These are phyloP conservation scores for Craterocephalus amniculus DNA, from an alignment of 2,797 vertebrate genomes.

Conservation along the genomic window DNA sequence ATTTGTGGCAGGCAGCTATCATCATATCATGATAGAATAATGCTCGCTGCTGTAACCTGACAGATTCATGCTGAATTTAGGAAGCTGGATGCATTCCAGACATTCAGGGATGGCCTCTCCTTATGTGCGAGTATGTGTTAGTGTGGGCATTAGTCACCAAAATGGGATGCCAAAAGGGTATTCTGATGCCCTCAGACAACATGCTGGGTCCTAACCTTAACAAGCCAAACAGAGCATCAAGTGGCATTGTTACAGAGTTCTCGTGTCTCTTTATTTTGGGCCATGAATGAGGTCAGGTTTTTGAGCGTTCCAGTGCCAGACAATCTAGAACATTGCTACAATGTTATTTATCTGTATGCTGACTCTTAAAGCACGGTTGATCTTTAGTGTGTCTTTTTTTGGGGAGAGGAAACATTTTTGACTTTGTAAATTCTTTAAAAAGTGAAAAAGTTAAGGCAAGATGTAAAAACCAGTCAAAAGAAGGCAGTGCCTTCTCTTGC, in stretches of 20 bases:
- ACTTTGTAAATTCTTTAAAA: no score
- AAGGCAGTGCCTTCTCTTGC: not conserved
- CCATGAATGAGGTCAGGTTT: not conserved
- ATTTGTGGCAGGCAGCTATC: constrained; percentile 27
- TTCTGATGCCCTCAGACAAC: not conserved
- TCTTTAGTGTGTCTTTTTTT: no score
- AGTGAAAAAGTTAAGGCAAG: no score
- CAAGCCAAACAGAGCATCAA: not conserved
- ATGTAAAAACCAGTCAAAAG: no score
- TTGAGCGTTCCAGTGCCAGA: not conserved
- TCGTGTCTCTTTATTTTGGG: not conserved
- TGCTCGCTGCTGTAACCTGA: constrained; percentile 11
- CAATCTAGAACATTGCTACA: not conserved
- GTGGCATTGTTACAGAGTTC: not conserved
- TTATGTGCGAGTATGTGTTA: not conserved
- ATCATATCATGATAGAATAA: constrained; percentile 27
- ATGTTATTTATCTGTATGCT: no score
- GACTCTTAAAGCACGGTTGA: no score
- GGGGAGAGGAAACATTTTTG: no score
- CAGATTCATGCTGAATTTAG: constrained; percentile 22
- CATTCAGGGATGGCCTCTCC: constrained; percentile 16
- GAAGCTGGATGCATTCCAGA: constrained; percentile 23
- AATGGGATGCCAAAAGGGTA: not conserved
- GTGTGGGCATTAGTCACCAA: constrained; percentile 17
- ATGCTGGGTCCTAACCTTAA: not conserved